These are phyloP conservation scores for Anguilla marmorata DNA, from an alignment of 2,797 vertebrate genomes.

Conservation along the genomic window DNA sequence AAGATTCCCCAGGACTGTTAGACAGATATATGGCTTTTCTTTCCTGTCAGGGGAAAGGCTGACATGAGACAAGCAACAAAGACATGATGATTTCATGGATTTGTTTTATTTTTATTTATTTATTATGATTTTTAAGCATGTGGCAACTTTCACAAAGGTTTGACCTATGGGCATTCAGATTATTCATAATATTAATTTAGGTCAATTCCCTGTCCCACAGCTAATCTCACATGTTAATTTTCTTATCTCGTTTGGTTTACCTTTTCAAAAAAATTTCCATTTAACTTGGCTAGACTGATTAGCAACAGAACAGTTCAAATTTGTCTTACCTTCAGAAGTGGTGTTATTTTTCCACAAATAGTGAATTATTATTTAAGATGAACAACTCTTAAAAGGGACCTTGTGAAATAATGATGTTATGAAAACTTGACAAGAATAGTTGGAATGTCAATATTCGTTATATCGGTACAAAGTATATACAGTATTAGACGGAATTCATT, in stretches of 20 bases:
- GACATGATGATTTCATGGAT: background rate
- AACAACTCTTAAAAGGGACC: background rate
- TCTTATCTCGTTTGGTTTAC: background rate
- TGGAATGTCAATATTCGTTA: too few relatives aligned
- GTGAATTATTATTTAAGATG: background rate
- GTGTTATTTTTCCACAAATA: background rate
- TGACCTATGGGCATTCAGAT: background rate
- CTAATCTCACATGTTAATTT: background rate
- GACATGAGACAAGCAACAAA: background rate
- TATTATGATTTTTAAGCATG: background rate
- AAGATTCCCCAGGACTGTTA: background rate
- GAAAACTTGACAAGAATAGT: too few relatives aligned
- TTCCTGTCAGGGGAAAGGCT: background rate
- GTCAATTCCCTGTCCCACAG: background rate
- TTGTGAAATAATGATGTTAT: too few relatives aligned
- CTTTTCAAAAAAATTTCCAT: background rate
- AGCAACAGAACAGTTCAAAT: background rate
- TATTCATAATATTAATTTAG: background rate
- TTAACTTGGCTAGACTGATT: background rate
- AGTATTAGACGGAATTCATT: too few relatives aligned
- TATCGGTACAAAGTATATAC: too few relatives aligned
- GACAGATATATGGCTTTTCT: background rate
- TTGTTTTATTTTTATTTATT: background rate
- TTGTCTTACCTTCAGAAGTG: background rate
- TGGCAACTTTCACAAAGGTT: background rate